Conservation (phyloP, 2,888 invertebrate genomes). For the Sesia bembeciformis region DNA sequence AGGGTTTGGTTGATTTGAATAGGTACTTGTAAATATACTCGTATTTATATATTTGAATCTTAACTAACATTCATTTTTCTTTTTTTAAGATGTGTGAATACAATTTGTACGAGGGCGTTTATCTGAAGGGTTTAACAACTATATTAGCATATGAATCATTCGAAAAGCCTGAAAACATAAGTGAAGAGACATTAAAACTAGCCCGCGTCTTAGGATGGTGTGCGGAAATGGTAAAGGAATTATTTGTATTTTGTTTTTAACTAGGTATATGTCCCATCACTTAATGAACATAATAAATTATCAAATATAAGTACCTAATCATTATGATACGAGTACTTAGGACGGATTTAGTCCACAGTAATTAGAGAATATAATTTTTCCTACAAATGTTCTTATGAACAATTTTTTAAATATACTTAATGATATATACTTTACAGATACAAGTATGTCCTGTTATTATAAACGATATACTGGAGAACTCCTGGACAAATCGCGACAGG, state of each 20-base stretch:
- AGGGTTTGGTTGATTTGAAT: not conserved
- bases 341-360: too few species aligned
- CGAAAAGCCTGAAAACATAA: conserved; percentile 75
- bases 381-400: too few species aligned
- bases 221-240: conserved; percentile 86
- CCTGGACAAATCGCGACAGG: not conserved
- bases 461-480: not conserved
- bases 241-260: not conserved
- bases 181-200: conserved; percentile 80
- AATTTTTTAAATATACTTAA: too few species aligned
- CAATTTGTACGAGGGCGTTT: conserved; percentile 91
- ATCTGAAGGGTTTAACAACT: conserved; percentile 80
- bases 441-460: not conserved
- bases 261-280: too few species aligned
- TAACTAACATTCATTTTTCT: not conserved
- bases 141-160: conserved; percentile 82
- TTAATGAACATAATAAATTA: too few species aligned
- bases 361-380: too few species aligned
- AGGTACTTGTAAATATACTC: too few species aligned
- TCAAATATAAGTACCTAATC: too few species aligned
- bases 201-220: conserved; percentile 93
- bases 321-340: too few species aligned
- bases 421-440: not conserved
- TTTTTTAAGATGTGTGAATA: conserved; percentile 82
- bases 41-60: too few species aligned